These are phyloP conservation scores for Falco cherrug DNA, from an alignment of 2,797 vertebrate genomes.

Conservation along the genomic window DNA sequence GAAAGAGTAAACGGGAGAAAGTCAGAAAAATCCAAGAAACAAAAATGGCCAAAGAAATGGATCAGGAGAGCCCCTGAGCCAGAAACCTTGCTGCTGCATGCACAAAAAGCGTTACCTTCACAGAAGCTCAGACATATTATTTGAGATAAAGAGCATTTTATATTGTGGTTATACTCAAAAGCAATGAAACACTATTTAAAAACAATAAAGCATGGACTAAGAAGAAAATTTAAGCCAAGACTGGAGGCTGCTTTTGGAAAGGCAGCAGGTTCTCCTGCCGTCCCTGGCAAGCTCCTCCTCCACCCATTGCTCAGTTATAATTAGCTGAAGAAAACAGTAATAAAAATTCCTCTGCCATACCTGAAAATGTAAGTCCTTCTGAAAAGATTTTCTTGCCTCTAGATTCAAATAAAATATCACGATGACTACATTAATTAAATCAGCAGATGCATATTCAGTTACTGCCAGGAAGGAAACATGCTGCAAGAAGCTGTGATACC, in stretches of 20 bases:
- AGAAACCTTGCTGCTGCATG: background rate
- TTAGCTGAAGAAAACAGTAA: background rate
- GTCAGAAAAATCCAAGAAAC: background rate
- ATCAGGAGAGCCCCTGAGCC: background rate
- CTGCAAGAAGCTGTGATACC: background rate
- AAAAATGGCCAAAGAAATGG: background rate
- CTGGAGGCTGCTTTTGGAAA: background rate
- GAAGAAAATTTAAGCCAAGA: background rate
- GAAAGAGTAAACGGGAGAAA: background rate
- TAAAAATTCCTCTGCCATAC: background rate
- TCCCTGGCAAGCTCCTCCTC: background rate
- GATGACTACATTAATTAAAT: background rate
- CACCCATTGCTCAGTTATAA: background rate
- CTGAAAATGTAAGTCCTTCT: background rate
- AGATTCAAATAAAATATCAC: no score
- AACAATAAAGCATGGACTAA: background rate
- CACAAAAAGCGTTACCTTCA: background rate
- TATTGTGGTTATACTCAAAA: background rate
- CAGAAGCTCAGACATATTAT: background rate
- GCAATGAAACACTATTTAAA: background rate
- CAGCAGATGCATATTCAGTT: background rate
- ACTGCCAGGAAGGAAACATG: background rate
- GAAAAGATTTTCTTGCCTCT: background rate
- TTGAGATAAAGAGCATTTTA: background rate
- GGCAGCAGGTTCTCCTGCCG: rapidly evolving